Evolutionary conservation across 1,140 invertebrate genomes (phyloP).

Genomic region (Bombyx mori): DNA sequence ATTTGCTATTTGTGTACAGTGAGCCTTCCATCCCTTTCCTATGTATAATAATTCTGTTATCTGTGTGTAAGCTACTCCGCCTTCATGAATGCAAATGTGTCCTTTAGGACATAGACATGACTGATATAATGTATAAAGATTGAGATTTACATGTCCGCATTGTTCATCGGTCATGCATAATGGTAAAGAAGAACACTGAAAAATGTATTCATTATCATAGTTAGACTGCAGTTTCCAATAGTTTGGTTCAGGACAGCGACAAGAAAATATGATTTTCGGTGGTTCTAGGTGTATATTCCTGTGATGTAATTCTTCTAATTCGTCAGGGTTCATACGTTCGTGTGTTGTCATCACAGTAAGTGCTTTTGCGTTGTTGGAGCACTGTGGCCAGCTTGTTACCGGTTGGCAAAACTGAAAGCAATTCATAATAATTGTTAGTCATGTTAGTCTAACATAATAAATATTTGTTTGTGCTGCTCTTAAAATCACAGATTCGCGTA

Average conservation of each 20-base stretch:
- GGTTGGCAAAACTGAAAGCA: slow-evolving; percentile 53
- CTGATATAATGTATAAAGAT: slow-evolving; percentile 75
- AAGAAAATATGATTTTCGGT: slow-evolving; percentile 42
- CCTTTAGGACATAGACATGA: slow-evolving; percentile 74
- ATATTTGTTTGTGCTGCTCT: too few species aligned
- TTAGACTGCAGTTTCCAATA: slow-evolving; percentile 41
- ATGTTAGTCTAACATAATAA: too few species aligned
- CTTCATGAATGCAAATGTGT: slow-evolving; percentile 72
- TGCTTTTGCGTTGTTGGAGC: slow-evolving; percentile 24
- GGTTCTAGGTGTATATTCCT: slow-evolving; percentile 37
- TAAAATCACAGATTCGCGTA: too few species aligned
- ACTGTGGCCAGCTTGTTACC: slow-evolving; percentile 38
- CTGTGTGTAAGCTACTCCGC: slow-evolving; percentile 49
- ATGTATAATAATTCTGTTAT: slow-evolving; percentile 73
- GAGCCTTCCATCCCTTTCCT: slow-evolving; percentile 72
- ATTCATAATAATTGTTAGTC: not conserved
- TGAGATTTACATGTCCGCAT: slow-evolving; percentile 53
- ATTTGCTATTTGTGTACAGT: slow-evolving; percentile 62
- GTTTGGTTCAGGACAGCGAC: slow-evolving; percentile 39
- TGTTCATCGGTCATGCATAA: slow-evolving; percentile 43
- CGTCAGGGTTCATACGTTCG: slow-evolving; percentile 47
- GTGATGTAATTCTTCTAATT: slow-evolving; percentile 49
- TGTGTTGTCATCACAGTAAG: slow-evolving; percentile 28
- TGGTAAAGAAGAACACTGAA: slow-evolving; percentile 38
- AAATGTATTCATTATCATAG: slow-evolving; percentile 16